Conservation (phyloP, 2,113 vertebrate genomes). For the Tachuris rubrigastra region DNA sequence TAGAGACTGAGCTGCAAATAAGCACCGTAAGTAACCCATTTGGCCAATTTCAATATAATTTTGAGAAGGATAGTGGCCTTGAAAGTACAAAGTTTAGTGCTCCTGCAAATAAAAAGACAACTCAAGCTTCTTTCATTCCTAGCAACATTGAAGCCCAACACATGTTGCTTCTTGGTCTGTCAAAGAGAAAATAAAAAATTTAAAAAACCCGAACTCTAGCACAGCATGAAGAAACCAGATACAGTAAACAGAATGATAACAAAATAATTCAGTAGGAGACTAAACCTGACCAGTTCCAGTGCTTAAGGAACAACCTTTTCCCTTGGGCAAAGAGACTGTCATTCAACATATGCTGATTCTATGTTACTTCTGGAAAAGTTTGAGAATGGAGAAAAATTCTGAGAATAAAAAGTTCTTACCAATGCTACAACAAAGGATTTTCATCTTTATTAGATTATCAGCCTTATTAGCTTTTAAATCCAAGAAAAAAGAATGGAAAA, state of each 20-base stretch:
- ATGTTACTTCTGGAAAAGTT: background rate
- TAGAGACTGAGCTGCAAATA: background rate
- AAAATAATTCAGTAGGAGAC: background rate
- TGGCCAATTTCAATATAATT: background rate
- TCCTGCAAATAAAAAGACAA: background rate
- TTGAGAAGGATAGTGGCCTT: background rate
- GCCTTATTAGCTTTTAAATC: background rate
- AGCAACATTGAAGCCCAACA: background rate
- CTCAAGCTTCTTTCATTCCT: background rate
- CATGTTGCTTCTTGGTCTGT: background rate
- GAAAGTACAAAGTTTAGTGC: background rate
- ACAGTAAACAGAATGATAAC: background rate
- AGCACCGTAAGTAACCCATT: background rate
- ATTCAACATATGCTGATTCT: background rate
- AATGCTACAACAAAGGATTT: background rate
- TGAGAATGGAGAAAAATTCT: background rate
- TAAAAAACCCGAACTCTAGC: background rate
- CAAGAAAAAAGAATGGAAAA: background rate
- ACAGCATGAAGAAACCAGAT: background rate
- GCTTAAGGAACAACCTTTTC: background rate
- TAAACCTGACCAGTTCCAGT: background rate
- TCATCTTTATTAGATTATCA: background rate
- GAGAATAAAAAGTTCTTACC: background rate
- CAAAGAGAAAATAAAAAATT: background rate
- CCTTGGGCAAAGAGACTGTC: background rate